Base-by-base conservation (phyloP, 2,113 vertebrate genomes). In the Chloropsis hardwickii region DNA sequence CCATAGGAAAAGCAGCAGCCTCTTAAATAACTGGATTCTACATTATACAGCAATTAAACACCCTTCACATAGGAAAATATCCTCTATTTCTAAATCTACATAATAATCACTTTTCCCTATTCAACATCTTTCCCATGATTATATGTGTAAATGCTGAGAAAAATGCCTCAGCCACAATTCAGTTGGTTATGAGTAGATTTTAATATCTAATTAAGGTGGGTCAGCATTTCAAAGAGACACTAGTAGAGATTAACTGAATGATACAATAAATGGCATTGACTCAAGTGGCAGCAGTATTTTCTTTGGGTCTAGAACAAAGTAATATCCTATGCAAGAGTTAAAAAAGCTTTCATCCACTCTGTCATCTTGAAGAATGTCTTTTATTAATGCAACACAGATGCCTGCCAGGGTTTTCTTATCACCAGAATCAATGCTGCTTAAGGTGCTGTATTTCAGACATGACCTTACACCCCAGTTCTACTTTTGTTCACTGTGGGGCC, bases 361-460 rank as follows among this genome's bases (percentile, higher is more conserved):
- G 79, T 86, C 90, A 88, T 90, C 72, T 80, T 24, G 24, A 88
- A 91, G 54, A 83, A 83, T 5, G 60, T 42, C 29, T 86, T 94
- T 82, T 77, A 86, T 56, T 78, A 90, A 91, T 5, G 67, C 50
- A 94, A 61, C 39, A 80, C 54, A 83, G 66, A 62, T 4, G 60
- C 67, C 69, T 93, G 45, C 27, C 79, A 95, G 90, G 50, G 33
- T 82, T 91, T 96, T 90, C 76, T 91, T 95, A 96, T 90, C 92
- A 90, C 20, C 81, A 77, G n/a, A 83, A 95, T 86, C 79, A 89
- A 29, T 40, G 70, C 33, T 86, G 78, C 87, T 95, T 39, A 80
- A 85, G 60, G 90, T 83, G 85, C 81, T 77, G 1, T 47, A 77
- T 95, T 96, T 95, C 47, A 54, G 54, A 92, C 29, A 17, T 3